Percentiles rank a stretch among this genome's conserved stretches.
Evolutionary conservation across 2,888 invertebrate genomes (phyloP).

Genomic region (Bugulina stolonifera): DNA sequence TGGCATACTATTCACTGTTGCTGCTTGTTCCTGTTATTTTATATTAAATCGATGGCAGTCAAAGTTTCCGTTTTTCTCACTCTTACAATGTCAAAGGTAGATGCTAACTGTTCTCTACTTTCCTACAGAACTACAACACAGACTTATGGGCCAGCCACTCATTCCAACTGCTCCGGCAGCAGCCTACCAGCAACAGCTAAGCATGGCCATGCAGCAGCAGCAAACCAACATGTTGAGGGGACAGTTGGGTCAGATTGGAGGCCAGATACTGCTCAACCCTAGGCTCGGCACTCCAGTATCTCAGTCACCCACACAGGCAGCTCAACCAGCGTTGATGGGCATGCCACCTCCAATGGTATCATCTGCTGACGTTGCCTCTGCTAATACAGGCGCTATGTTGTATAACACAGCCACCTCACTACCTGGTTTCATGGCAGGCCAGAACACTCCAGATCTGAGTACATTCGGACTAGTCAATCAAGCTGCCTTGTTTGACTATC

Average conservation of each 20-base stretch:
- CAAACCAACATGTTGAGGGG: background rate
- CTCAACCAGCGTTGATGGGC: background rate
- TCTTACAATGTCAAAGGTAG: too few relatives aligned
- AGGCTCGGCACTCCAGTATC: background rate
- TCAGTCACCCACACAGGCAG: background rate
- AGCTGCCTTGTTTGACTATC: constrained; percentile 7
- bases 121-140: constrained; percentile 4
- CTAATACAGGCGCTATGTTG: background rate
- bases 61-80: too few relatives aligned
- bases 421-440: constrained; percentile 6
- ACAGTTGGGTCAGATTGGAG: background rate
- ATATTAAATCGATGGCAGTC: too few relatives aligned
- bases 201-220: constrained; percentile 23
- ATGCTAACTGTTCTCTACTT: too few relatives aligned
- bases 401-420: constrained; percentile 12
- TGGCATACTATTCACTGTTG: too few relatives aligned
- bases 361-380: background rate
- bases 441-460: background rate
- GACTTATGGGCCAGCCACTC: constrained; percentile 20
- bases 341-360: background rate
- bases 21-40: too few relatives aligned
- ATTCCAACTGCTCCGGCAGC: constrained; percentile 11
- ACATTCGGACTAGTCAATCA: background rate
- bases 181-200: constrained; percentile 11
- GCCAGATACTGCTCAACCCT: background rate